Evolutionary conservation across 2,113 vertebrate genomes (phyloP), one percentile per base, ranked within the genome.

Genomic region (Brachionichthys hirsutus): DNA sequence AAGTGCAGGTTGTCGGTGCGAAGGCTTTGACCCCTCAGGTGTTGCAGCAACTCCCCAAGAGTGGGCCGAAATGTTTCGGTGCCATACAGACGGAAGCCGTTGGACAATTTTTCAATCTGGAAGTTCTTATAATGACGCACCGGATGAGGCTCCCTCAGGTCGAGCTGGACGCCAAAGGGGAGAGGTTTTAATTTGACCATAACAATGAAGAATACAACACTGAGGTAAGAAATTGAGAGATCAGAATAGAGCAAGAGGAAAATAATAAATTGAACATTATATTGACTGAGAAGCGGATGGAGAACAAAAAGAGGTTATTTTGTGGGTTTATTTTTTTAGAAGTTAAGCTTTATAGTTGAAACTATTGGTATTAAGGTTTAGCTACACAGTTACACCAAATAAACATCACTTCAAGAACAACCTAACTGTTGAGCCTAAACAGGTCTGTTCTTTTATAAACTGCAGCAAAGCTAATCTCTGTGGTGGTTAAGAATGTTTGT

Each of bases 1-100:
- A 99, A 99, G 68, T 94, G 93, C 56, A 98, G 92, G 79, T 96
- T 94, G 79, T 99, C 97, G 0, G 96, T 95, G 13, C 94, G 89
- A 3, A 99, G 94, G 59, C 88, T 93, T 79, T 99, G 95, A 11
- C 94, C 93, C 72, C 94, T 92, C 70, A 98, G 90, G 83, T 98
- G 95, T 34, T 91, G 91, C 91, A 99, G 93, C 54, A 99, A 90
- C 15, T 95, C 95, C 16, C 82, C 89, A 1, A 99, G 78, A 56
- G 86, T 92, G 8, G 88, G 62, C 24, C 94, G 93, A 34, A 83
- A 67, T 0, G 88, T 93, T 4, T 90, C 92, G 0, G 95, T 97
- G 53, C 96, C 97, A 0, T 92, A 88, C 4, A 99, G 88, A 53
- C 90, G 89, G 70, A 91, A 99, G 0, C 83, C 90, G 38, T 91